A percentile compares a stretch with the other conserved stretches of the same genome.
phyloP scores from a whole-genome alignment of 2,113 vertebrate species.

The Halcyon malimbica region DNA sequence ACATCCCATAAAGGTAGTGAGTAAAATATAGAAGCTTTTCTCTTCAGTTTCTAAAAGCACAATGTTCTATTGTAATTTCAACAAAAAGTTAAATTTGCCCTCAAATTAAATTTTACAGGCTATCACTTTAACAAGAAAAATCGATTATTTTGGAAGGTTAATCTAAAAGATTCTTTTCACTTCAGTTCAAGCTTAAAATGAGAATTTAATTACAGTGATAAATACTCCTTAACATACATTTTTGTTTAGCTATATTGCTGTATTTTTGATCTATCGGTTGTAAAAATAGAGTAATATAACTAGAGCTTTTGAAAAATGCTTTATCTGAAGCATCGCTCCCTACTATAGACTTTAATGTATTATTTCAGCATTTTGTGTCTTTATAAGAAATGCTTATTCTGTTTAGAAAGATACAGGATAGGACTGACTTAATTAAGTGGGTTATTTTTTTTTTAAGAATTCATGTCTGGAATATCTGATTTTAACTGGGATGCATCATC shows the following conservation, averaged over 20 bases:
- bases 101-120: slow-evolving; percentile 51
- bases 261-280: not conserved
- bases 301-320: not conserved
- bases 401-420: not conserved
- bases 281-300: not conserved
- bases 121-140: slow-evolving; percentile 24
- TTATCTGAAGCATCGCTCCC: not conserved
- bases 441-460: not conserved
- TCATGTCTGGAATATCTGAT: not conserved
- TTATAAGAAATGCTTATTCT: not conserved
- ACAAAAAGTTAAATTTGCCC: slow-evolving; percentile 39
- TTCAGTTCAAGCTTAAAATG: slow-evolving; percentile 15
- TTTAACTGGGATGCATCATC: not conserved
- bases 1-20: not conserved
- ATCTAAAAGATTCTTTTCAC: not conserved
- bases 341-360: not conserved
- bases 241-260: slow-evolving; percentile 15
- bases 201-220: slow-evolving; percentile 36
- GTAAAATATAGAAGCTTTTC: not conserved
- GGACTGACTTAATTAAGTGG: not conserved
- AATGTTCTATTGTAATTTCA: not conserved
- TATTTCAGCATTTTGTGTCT: not conserved
- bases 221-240: slow-evolving; percentile 10
- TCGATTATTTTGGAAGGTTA: slow-evolving; percentile 10
- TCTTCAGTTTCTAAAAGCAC: not conserved